Conservation (phyloP, 2,888 invertebrate genomes). For the Cheilosia impressa region DNA sequence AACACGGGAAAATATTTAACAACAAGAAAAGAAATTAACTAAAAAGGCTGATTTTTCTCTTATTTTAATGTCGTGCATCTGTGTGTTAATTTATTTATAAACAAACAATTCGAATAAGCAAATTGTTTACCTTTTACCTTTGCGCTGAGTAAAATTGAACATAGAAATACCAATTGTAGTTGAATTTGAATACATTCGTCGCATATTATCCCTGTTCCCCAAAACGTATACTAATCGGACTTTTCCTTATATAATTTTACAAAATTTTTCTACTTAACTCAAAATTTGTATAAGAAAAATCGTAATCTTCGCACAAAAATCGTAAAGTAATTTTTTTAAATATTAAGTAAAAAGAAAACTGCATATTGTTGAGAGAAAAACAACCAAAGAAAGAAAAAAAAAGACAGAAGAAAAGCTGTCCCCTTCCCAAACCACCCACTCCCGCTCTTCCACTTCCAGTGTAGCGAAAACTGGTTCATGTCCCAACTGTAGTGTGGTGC, state of each 20-base stretch:
- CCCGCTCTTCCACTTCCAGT: conserved; percentile 44
- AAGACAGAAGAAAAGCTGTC: conserved; percentile 37
- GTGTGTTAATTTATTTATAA: conserved; percentile 75
- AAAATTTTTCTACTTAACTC: conserved; percentile 62
- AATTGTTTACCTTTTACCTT: conserved; percentile 66
- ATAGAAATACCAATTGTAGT: conserved; percentile 37
- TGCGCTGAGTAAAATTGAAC: conserved; percentile 46
- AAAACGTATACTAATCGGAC: conserved; percentile 41
- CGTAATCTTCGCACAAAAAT: conserved; percentile 58
- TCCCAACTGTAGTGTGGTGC: conserved; percentile 70
- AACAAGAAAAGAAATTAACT: conserved; percentile 77
- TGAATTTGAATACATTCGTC: conserved; percentile 30
- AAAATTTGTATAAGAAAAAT: conserved; percentile 22
- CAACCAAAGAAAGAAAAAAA: neutral
- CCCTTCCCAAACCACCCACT: conserved; percentile 24
- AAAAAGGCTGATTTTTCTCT: conserved; percentile 83
- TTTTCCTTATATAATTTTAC: conserved; percentile 68
- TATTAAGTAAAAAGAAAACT: conserved; percentile 22
- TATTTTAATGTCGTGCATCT: conserved; percentile 83
- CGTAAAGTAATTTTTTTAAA: conserved; percentile 19
- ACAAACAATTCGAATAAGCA: conserved; percentile 40
- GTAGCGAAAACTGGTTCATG: conserved; percentile 54
- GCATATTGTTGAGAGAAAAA: conserved; percentile 62
- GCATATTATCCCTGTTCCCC: conserved; percentile 23
- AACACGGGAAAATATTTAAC: conserved; percentile 31